Conservation (phyloP, 1,140 invertebrate genomes). For the Drosophila azteca region DNA sequence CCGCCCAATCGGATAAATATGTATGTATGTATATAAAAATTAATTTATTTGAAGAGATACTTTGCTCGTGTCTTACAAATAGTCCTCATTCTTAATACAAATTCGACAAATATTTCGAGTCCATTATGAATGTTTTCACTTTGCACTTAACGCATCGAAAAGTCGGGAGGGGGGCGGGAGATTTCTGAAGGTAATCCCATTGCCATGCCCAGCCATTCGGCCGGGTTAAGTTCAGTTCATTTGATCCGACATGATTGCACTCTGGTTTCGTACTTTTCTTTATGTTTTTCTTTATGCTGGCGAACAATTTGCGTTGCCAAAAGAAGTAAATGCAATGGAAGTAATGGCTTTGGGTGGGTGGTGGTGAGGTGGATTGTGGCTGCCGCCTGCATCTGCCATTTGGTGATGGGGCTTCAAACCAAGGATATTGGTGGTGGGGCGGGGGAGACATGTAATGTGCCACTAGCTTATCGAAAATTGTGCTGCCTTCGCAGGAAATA, state of each 20-base stretch:
- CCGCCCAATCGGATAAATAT: not conserved
- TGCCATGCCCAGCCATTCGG: conserved; percentile 6
- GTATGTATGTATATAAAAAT: no score
- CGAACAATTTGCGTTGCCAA: conserved; percentile 38
- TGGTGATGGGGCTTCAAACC: no score
- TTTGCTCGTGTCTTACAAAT: no score
- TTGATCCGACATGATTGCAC: conserved; percentile 43
- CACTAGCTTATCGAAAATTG: no score
- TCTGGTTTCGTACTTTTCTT: conserved; percentile 25
- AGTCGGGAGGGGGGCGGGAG: not conserved
- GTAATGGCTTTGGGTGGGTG: conserved; percentile 16
- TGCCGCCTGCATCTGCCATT: no score
- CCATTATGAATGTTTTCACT: not conserved
- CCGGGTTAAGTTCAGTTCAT: conserved; percentile 41
- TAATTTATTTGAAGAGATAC: no score
- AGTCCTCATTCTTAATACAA: not conserved
- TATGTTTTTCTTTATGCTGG: conserved; percentile 4
- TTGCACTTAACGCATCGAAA: conserved; percentile 12
- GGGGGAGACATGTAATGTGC: no score
- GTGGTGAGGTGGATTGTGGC: no score
- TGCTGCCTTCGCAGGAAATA: no score
- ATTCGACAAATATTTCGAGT: conserved; percentile 17
- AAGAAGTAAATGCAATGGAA: conserved; percentile 36
- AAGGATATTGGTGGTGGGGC: no score
- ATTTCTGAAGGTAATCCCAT: conserved; percentile 26